These are phyloP conservation scores for Brachypalpus laphriformis DNA, from an alignment of 2,888 invertebrate genomes.

Conservation along the genomic window DNA sequence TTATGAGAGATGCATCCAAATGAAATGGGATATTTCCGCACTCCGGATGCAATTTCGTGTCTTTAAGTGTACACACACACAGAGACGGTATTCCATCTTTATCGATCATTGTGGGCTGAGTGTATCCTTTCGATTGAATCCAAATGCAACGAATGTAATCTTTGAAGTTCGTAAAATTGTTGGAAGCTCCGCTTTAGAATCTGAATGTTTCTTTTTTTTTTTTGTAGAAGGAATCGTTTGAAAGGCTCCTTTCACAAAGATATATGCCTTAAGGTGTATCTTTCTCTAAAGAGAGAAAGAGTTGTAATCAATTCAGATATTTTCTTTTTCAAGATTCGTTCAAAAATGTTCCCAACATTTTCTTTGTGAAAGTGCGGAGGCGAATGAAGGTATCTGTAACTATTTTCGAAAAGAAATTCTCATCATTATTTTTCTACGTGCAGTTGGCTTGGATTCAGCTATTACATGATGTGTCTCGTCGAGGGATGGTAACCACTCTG, in stretches of 20 bases:
- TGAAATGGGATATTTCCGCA: slow-evolving; percentile 68
- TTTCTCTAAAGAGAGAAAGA: not conserved
- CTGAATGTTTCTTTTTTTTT: not conserved
- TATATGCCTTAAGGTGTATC: slow-evolving; percentile 26
- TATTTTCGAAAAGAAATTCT: slow-evolving; percentile 17
- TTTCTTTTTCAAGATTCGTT: slow-evolving; percentile 34
- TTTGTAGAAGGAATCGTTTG: not conserved
- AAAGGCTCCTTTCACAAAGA: not conserved
- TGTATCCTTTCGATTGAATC: slow-evolving; percentile 23
- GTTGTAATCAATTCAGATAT: slow-evolving; percentile 53
- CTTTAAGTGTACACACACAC: slow-evolving; percentile 14
- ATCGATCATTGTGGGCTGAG: not conserved
- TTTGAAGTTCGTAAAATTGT: slow-evolving; percentile 65
- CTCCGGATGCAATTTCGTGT: slow-evolving; percentile 65
- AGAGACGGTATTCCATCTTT: not conserved
- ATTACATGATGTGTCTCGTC: slow-evolving; percentile 6
- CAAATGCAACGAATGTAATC: slow-evolving; percentile 64
- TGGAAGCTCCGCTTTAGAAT: slow-evolving; percentile 34
- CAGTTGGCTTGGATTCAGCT: slow-evolving; percentile 10
- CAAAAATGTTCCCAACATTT: slow-evolving; percentile 20
- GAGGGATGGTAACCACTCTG: slow-evolving; percentile 16
- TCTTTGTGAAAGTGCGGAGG: not conserved
- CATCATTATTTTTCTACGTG: slow-evolving; percentile 32
- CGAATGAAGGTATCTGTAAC: slow-evolving; percentile 6
- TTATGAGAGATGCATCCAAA: slow-evolving; percentile 61